Percentiles rank a stretch among this genome's conserved stretches.
Conservation (phyloP, 2,113 vertebrate genomes). For the Zootoca vivipara region DNA sequence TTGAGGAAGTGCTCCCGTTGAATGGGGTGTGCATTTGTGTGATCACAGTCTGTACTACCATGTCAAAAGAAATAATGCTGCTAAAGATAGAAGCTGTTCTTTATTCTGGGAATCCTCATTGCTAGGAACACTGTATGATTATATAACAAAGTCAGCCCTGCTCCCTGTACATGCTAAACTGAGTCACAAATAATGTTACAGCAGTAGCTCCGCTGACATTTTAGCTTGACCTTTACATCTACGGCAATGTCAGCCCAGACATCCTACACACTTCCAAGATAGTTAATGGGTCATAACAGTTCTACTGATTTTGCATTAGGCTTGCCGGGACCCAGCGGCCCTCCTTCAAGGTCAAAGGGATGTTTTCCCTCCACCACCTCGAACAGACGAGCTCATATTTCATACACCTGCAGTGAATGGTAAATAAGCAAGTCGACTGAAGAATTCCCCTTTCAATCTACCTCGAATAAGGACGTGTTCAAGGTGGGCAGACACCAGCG, state of each 20-base stretch:
- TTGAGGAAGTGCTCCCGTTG: too few species aligned
- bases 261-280: conserved; percentile 9
- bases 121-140: conserved; percentile 6
- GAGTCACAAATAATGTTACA: conserved; percentile 47
- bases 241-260: conserved; percentile 33
- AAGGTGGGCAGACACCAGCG: neutral
- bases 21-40: neutral
- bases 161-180: conserved; percentile 35
- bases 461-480: neutral
- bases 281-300: conserved; percentile 30
- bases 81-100: neutral
- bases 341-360: conserved; percentile 39
- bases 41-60: neutral
- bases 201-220: conserved; percentile 54
- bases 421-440: neutral
- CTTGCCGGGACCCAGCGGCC: conserved; percentile 38
- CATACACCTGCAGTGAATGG: neutral
- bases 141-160: conserved; percentile 23
- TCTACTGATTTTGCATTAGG: conserved; percentile 41
- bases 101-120: neutral
- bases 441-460: neutral
- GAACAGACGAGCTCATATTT: neutral
- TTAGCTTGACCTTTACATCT: conserved; percentile 57
- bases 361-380: conserved; percentile 23
- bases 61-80: neutral